A percentile compares a stretch with the other conserved stretches of the same genome.
These are phyloP conservation scores for Homarus gammarus DNA, from an alignment of 2,888 invertebrate species.

Conservation along the genomic window DNA sequence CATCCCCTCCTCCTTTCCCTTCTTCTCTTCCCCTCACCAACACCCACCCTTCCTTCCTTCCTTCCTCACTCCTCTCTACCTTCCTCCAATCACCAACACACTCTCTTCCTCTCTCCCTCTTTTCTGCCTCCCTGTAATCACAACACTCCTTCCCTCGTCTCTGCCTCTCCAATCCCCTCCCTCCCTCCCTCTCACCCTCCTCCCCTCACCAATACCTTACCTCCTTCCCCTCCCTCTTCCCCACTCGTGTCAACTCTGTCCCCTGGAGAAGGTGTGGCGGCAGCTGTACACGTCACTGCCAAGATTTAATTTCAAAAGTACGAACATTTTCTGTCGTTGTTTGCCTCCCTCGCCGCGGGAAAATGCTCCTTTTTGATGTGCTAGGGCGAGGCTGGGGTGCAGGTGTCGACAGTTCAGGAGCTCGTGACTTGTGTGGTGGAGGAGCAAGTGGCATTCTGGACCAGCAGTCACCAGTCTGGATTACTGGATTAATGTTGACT, in stretches of 20 bases:
- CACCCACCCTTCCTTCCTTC: not conserved
- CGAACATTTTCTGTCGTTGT: not conserved
- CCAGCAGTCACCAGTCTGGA: not conserved
- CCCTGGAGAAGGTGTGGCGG: not conserved
- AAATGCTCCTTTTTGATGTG: not conserved
- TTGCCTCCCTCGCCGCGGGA: not conserved
- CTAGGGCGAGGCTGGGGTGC: not conserved
- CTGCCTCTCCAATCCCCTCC: constrained; percentile 12
- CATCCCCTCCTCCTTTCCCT: not conserved
- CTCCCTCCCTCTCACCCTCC: constrained; percentile 12
- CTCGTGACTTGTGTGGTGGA: not conserved
- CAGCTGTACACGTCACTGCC: not conserved
- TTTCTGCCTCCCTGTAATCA: not conserved
- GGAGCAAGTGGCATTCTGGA: not conserved
- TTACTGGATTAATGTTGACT: too few relatives aligned
- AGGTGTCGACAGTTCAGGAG: not conserved
- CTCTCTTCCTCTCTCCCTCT: not conserved
- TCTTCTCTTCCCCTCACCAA: not conserved
- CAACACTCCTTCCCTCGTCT: not conserved
- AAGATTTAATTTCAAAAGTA: not conserved
- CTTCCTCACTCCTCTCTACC: not conserved
- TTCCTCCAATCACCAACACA: not conserved
- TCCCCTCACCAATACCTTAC: not conserved
- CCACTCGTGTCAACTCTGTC: not conserved
- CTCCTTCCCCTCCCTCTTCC: not conserved